These are phyloP conservation scores for Callochromis pleurospilus DNA, from an alignment of 2,113 vertebrate species.

Conservation along the genomic window DNA sequence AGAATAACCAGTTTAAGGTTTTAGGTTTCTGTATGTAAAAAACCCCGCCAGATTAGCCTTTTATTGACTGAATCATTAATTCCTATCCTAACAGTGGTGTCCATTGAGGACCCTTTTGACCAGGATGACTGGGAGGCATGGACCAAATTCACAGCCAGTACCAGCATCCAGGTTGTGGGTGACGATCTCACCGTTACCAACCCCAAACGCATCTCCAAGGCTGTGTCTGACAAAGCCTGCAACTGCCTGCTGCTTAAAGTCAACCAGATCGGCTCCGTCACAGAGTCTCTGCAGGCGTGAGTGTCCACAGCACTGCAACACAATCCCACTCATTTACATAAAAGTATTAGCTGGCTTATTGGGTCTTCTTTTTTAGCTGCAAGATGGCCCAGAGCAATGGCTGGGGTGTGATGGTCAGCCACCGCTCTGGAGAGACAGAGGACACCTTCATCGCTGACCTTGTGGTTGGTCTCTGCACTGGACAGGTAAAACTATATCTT, in stretches of 20 bases:
- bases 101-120: constrained; percentile 97
- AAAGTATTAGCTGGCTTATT: not conserved
- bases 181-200: constrained; percentile 97
- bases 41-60: rapidly evolving
- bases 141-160: constrained; percentile 84
- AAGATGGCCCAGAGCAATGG: constrained; percentile 87
- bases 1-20: not conserved
- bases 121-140: constrained; percentile 96
- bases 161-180: constrained; percentile 91
- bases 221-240: constrained; percentile 84
- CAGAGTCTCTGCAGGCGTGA: constrained; percentile 95
- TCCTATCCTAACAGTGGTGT: constrained; percentile 78
- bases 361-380: constrained; percentile 64
- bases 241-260: constrained; percentile 98
- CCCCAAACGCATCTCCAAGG: constrained; percentile 91
- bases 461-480: constrained; percentile 89
- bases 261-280: constrained; percentile 97
- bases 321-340: not conserved
- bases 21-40: not conserved
- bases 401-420: constrained; percentile 94
- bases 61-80: not conserved
- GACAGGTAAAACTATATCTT: constrained; percentile 74
- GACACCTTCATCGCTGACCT: constrained; percentile 93
- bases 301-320: constrained; percentile 36
- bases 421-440: constrained; percentile 89